phyloP scores from a whole-genome alignment of 1,140 invertebrate genomes.

The Oscheius sp. region DNA sequence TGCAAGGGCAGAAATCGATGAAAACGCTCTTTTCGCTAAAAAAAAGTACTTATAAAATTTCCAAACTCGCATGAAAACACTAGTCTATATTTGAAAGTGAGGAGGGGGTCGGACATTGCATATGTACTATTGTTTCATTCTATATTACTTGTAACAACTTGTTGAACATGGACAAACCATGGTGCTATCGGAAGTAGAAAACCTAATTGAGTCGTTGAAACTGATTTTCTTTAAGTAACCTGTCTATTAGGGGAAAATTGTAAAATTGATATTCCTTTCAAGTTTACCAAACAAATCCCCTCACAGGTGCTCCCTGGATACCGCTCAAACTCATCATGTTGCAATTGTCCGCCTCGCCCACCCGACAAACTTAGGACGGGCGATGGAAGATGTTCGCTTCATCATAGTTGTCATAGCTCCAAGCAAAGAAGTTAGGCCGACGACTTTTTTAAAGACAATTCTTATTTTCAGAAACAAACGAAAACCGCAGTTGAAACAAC shows the following conservation, averaged over 20 bases:
- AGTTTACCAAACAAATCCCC: background rate
- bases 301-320: conserved; percentile 64
- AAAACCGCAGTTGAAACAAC: conserved; percentile 71
- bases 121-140: no score
- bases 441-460: background rate
- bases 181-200: conserved; percentile 65
- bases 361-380: conserved; percentile 69
- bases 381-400: conserved; percentile 69
- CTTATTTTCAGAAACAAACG: conserved; percentile 68
- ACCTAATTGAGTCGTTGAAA: conserved; percentile 68
- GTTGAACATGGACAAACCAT: no score
- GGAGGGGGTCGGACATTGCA: no score
- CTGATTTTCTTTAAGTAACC: conserved; percentile 68
- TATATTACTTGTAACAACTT: no score
- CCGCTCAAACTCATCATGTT: conserved; percentile 66
- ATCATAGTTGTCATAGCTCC: conserved; percentile 70
- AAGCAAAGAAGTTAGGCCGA: conserved; percentile 69
- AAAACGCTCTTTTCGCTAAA: no score
- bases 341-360: conserved; percentile 69
- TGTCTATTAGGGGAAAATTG: conserved; percentile 69
- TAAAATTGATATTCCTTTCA: conserved; percentile 61
- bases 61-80: no score
- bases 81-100: no score
- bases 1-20: no score
- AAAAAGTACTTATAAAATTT: no score